A percentile compares a stretch with the other conserved stretches of the same genome.
These are phyloP conservation scores for Drosophila kikkawai DNA, from an alignment of 1,140 invertebrate genomes.

Conservation along the genomic window DNA sequence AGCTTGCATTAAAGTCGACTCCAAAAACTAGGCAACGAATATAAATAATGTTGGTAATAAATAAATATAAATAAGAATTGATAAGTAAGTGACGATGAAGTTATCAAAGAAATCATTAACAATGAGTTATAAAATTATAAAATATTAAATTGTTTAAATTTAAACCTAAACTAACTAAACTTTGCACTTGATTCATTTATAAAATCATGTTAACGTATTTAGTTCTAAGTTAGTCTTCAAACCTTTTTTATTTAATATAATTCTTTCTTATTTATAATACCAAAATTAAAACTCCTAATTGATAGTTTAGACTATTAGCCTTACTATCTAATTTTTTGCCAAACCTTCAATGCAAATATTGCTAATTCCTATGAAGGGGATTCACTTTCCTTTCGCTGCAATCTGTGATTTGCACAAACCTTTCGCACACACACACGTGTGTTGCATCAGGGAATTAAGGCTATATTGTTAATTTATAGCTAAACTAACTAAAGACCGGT, in stretches of 20 bases:
- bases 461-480: slow-evolving; percentile 51
- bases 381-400: slow-evolving; percentile 11
- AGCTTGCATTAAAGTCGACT: not conserved
- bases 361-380: not conserved
- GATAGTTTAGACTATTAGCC: not conserved
- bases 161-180: too few relatives aligned
- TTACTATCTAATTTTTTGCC: not conserved
- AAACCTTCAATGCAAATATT: not conserved
- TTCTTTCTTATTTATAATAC: not conserved
- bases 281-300: not conserved
- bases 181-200: too few relatives aligned
- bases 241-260: too few relatives aligned
- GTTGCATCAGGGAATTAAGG: slow-evolving; percentile 61
- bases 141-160: too few relatives aligned
- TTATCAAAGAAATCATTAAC: too few relatives aligned
- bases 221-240: too few relatives aligned
- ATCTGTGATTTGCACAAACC: not conserved
- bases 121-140: too few relatives aligned
- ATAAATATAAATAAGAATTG: not conserved
- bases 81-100: not conserved
- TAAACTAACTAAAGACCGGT: slow-evolving; percentile 33
- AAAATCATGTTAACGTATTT: too few relatives aligned
- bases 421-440: not conserved
- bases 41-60: not conserved
- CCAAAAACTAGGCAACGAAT: slow-evolving; percentile 2